Percentiles rank a stretch among this genome's conserved stretches.
Evolutionary conservation across 2,888 invertebrate genomes (phyloP).

Genomic region (Oeneis ivallda): DNA sequence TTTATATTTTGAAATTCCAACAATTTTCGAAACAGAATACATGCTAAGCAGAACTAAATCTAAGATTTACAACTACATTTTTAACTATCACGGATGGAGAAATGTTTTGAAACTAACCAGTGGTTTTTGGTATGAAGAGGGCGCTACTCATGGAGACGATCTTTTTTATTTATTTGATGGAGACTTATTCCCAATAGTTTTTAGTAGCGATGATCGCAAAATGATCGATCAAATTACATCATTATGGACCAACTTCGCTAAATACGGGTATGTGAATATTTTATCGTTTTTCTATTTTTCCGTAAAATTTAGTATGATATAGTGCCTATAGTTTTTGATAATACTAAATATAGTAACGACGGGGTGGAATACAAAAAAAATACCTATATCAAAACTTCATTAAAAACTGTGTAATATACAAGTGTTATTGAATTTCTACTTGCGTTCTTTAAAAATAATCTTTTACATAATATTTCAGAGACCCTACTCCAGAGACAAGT

Average conservation of each 20-base stretch:
- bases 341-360: too few species aligned
- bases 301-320: too few species aligned
- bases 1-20: constrained; percentile 69
- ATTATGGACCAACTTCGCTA: constrained; percentile 73
- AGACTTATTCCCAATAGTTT: constrained; percentile 56
- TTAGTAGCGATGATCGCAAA: constrained; percentile 51
- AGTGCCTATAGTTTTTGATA: too few species aligned
- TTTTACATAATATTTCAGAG: constrained; percentile 47
- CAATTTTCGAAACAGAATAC: constrained; percentile 58
- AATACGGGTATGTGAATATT: constrained; percentile 58
- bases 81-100: constrained; percentile 63
- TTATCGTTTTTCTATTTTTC: not conserved
- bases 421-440: constrained; percentile 3
- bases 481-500: constrained; percentile 53
- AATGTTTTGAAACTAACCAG: constrained; percentile 58
- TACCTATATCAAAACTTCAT: too few species aligned
- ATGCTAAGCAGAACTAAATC: constrained; percentile 45
- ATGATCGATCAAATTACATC: constrained; percentile 62
- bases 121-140: constrained; percentile 51
- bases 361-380: too few species aligned
- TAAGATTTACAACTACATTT: constrained; percentile 64
- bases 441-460: not conserved
- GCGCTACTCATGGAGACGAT: constrained; percentile 72
- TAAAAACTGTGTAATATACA: not conserved
- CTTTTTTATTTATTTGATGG: constrained; percentile 65